Base-by-base conservation (phyloP, 2,888 invertebrate genomes). In the Temnothorax ravouxi region DNA sequence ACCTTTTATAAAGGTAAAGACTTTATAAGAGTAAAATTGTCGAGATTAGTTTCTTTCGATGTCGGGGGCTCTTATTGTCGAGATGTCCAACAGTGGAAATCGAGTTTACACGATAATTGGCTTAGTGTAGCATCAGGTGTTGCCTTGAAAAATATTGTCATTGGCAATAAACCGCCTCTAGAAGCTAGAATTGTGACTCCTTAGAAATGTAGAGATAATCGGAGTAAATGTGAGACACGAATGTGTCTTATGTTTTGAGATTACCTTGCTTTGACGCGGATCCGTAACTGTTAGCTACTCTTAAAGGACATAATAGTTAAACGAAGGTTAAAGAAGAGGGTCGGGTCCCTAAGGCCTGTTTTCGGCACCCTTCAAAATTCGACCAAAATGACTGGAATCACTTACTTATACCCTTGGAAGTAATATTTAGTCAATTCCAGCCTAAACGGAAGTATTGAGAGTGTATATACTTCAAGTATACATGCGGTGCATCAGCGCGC, bases 121-220 rank as follows among this genome's bases (percentile, higher is more conserved):
- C 76, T 76, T 66, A 52, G 38, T n/a, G 6, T 69, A 44, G 47
- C 79, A 71, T 59, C 59, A 80, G 71, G 59, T 80, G 79, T 80
- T 71, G 34, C 79, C 71, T 80, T 29, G 59, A 71, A 72, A 80
- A 71, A 80, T 47, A 80, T 71, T 77, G 77, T 52, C 59, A 47
- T 38, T 59, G 79, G 13, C 59, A 13, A 59, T 71, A 71, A 80
- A n/a, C 38, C 56, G 44, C 34, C 18, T 67, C 9, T n/a, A 21
- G 56, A 21, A 13, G 13, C 44, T 47, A 21, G 44, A 34, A 47
- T 71, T 21, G 21, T 8, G 21, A 47, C 71, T 8, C 34, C 18
- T 38, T 77, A 38, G 41, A 67, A 71, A 71, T 18, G 9, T 52
- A 21, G 15, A 54, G 15, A 11, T 77, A 54, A 52, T 66, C 64